phyloP scores from a whole-genome alignment of 2,797 vertebrate species.

The Brotogeris chrysoptera region DNA sequence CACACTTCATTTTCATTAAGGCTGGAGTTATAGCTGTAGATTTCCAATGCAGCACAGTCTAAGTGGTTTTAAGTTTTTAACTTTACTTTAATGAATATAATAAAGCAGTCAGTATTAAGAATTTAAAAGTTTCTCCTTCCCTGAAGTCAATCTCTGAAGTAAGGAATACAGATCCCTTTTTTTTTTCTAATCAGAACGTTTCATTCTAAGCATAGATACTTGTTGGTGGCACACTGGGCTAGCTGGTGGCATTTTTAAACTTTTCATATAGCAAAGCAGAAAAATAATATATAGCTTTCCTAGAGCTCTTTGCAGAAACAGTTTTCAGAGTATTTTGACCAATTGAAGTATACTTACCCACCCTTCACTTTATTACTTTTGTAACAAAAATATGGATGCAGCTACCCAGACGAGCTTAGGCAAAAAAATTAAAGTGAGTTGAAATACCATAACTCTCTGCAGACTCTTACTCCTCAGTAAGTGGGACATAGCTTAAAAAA shows the following conservation, averaged over 20 bases:
- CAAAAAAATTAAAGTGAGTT: not conserved
- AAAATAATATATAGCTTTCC: not conserved
- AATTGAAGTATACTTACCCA: not conserved
- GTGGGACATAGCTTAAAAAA: not conserved
- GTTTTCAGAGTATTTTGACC: not conserved
- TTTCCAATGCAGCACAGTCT: not conserved
- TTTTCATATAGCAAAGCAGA: not conserved
- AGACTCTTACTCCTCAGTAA: not conserved
- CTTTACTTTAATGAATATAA: not conserved
- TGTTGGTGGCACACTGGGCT: not conserved
- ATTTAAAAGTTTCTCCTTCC: not conserved
- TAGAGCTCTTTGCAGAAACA: not conserved
- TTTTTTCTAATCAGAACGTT: not conserved
- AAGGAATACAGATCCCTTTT: not conserved
- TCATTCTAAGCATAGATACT: not conserved
- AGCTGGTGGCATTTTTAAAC: not conserved
- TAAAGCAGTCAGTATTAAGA: not conserved
- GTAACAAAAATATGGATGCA: not conserved
- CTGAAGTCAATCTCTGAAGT: not conserved
- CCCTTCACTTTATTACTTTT: not conserved
- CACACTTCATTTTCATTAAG: not conserved
- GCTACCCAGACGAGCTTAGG: not conserved
- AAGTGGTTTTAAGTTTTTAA: not conserved
- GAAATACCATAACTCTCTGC: not conserved
- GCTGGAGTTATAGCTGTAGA: not conserved